Percentiles rank a stretch among this genome's conserved stretches.
phyloP scores from a whole-genome alignment of 2,113 vertebrate genomes.

The Capricornis sumatraensis region DNA sequence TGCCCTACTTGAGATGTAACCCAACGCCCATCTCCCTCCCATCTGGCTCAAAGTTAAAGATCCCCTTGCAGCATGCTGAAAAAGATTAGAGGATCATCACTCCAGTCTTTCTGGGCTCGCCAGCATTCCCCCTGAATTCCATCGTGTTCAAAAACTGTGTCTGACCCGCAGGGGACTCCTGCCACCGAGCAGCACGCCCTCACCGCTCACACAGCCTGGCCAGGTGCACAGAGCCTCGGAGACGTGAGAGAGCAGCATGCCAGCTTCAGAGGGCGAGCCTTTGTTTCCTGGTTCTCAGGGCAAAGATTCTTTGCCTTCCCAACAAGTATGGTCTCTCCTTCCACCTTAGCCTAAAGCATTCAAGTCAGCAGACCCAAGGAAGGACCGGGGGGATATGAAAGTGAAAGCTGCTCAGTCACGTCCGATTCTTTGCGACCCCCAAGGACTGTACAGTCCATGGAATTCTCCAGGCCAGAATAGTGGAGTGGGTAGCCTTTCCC shows the following conservation, averaged over 20 bases:
- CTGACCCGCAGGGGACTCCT: slow-evolving; percentile 4
- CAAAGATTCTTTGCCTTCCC: background rate
- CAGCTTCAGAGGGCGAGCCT: background rate
- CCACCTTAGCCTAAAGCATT: background rate
- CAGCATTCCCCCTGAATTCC: background rate
- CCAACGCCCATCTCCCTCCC: background rate
- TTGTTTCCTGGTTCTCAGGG: background rate
- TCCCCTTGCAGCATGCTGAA: background rate
- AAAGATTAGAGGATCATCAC: slow-evolving; percentile 26
- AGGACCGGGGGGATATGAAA: background rate
- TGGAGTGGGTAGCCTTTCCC: background rate
- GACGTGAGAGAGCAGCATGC: fast-evolving
- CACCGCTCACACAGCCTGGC: background rate
- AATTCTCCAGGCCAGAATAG: background rate
- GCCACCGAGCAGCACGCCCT: background rate
- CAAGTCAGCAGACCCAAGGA: background rate
- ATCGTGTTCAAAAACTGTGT: background rate
- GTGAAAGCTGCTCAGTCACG: background rate
- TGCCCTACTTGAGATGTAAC: background rate
- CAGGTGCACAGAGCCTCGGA: background rate
- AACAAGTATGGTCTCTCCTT: background rate
- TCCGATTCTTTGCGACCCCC: background rate
- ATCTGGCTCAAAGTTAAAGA: slow-evolving; percentile 7
- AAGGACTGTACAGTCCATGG: background rate
- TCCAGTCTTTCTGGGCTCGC: background rate